phyloP scores from a whole-genome alignment of 2,113 vertebrate species.

The Patagioenas fasciata region DNA sequence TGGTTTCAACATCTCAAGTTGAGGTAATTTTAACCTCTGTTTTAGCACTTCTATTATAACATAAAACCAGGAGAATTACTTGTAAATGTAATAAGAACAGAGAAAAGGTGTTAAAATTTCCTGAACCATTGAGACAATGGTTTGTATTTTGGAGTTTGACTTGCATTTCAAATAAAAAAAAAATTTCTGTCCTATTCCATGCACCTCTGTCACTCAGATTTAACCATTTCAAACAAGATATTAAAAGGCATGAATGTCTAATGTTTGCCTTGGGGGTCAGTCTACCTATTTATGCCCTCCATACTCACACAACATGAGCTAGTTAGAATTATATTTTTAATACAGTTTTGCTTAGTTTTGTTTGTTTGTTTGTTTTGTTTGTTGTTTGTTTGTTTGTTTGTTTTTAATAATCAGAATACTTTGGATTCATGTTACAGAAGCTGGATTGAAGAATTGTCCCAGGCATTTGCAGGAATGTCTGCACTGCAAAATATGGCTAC shows the following conservation, averaged over 20 bases:
- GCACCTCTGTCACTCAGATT: background rate
- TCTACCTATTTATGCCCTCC: background rate
- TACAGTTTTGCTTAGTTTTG: background rate
- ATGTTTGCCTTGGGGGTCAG: rapidly evolving
- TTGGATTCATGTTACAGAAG: background rate
- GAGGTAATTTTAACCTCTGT: background rate
- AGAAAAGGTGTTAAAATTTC: background rate
- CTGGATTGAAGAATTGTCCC: background rate
- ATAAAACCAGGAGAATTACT: background rate
- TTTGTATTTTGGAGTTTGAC: background rate
- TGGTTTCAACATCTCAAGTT: background rate
- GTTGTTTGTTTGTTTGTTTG: no score
- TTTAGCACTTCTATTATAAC: background rate
- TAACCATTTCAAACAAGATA: background rate
- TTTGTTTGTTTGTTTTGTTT: background rate
- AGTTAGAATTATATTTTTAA: background rate
- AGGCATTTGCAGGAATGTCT: background rate
- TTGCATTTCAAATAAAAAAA: background rate
- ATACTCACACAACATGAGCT: background rate
- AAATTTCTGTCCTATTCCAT: background rate
- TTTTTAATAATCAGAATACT: background rate
- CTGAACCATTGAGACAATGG: background rate
- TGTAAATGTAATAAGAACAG: background rate
- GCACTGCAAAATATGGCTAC: background rate
- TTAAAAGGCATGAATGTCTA: background rate